These are phyloP conservation scores for Nasonia oneida DNA, from an alignment of 2,888 invertebrate species.

Conservation along the genomic window DNA sequence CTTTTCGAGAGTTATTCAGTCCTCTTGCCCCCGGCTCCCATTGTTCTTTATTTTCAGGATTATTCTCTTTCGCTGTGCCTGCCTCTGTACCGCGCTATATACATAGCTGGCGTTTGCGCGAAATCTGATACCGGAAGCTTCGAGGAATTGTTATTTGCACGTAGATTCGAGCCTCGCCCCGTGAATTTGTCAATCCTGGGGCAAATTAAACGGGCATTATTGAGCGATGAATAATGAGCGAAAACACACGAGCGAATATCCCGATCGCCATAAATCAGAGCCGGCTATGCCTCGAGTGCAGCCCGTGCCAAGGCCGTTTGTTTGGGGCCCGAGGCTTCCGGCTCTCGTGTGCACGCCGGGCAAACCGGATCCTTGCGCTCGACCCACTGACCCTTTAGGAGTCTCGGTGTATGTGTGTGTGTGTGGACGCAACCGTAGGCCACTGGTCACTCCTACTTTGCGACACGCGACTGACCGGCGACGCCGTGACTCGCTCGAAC, in stretches of 20 bases:
- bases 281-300: constrained; percentile 22
- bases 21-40: constrained; percentile 59
- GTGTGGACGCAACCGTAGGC: neutral
- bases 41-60: constrained; percentile 56
- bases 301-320: constrained; percentile 65
- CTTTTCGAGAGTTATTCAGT: constrained; percentile 10
- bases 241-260: constrained; percentile 19
- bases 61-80: constrained; percentile 36
- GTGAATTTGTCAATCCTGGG: constrained; percentile 55
- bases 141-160: too few species aligned
- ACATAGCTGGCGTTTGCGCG: neutral
- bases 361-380: constrained; percentile 69
- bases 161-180: constrained; percentile 1
- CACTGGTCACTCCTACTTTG: constrained; percentile 75
- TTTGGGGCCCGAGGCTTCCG: constrained; percentile 73
- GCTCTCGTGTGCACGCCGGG: neutral
- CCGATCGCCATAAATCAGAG: constrained; percentile 77
- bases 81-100: too few species aligned
- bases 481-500: constrained; percentile 10
- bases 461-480: constrained; percentile 69
- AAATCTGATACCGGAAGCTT: constrained; percentile 23
- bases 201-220: constrained; percentile 57
- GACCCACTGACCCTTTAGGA: neutral
- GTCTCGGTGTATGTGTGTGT: too few species aligned
- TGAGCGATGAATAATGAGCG: constrained; percentile 55